Evolutionary conservation across 2,888 invertebrate species (phyloP).

Genomic region (Drosophila anomelani): DNA sequence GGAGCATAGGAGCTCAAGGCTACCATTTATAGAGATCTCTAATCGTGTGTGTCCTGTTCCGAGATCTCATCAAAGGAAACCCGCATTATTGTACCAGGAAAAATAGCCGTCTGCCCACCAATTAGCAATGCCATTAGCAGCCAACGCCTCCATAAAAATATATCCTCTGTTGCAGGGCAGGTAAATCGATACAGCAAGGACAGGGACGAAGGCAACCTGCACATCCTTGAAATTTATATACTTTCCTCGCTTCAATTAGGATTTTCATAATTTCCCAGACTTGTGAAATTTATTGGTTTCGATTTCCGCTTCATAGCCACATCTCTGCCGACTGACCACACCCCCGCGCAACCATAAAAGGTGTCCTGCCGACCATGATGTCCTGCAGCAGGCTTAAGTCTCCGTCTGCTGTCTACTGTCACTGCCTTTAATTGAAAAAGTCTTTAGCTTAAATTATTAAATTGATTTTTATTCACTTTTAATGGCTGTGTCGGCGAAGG

Average conservation of each 20-base stretch:
- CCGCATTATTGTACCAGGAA: conserved; percentile 47
- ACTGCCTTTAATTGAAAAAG: conserved; percentile 65
- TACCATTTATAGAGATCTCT: conserved; percentile 8
- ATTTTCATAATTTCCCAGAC: conserved; percentile 74
- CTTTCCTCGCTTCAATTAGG: conserved; percentile 66
- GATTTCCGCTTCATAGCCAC: conserved; percentile 72
- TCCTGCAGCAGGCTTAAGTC: conserved; percentile 35
- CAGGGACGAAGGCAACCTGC: conserved; percentile 2
- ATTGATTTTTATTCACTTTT: conserved; percentile 73
- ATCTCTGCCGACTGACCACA: conserved; percentile 52
- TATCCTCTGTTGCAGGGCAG: conserved; percentile 32
- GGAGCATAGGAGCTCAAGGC: background rate
- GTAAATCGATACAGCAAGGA: conserved; percentile 35
- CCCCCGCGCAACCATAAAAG: conserved; percentile 8
- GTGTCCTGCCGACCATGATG: conserved; percentile 50
- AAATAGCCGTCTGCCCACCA: conserved; percentile 50
- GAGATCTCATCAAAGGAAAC: conserved; percentile 53
- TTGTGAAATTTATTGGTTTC: conserved; percentile 73
- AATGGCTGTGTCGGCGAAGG: conserved; percentile 33
- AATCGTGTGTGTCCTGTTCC: conserved; percentile 50
- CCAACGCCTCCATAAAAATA: conserved; percentile 55
- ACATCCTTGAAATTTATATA: conserved; percentile 18
- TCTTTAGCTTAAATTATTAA: conserved; percentile 74
- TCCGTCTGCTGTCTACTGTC: conserved; percentile 34
- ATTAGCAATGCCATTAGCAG: conserved; percentile 70